phyloP scores from a whole-genome alignment of 2,888 invertebrate genomes.

The Protonemura montana region DNA sequence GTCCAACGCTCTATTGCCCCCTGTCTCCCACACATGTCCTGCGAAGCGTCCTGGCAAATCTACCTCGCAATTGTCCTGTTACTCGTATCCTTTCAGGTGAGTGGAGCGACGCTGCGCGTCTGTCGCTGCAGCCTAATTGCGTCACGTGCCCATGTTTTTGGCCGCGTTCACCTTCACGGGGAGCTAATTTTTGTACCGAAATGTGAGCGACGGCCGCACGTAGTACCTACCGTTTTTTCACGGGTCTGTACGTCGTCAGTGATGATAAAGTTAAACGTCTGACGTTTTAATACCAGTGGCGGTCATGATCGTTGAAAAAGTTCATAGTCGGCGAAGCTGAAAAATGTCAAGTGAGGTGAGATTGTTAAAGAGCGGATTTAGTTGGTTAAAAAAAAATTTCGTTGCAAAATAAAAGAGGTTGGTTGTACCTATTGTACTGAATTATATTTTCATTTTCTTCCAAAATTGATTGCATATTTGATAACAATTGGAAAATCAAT shows the following conservation, averaged over 20 bases:
- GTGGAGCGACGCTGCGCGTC: neutral
- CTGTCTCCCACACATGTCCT: neutral
- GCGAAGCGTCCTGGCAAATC: neutral
- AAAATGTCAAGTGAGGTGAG: too few species aligned
- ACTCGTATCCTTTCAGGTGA: neutral
- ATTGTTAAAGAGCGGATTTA: too few species aligned
- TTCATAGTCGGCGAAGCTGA: too few species aligned
- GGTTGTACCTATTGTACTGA: too few species aligned
- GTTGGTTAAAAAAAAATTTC: too few species aligned
- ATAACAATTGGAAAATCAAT: too few species aligned
- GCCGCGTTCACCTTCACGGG: neutral
- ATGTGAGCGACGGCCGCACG: neutral
- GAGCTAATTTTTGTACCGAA: neutral
- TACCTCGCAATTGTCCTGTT: neutral
- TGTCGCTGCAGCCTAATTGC: neutral
- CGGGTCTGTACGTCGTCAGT: neutral
- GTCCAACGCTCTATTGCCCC: too few species aligned
- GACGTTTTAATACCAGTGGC: neutral
- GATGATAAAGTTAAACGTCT: neutral
- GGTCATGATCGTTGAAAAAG: neutral
- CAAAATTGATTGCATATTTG: too few species aligned
- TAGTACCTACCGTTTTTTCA: neutral
- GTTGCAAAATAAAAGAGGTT: too few species aligned
- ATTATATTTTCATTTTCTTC: too few species aligned
- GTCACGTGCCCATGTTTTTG: neutral